Conservation (phyloP, 2,888 invertebrate species). For the Leucophora obtusa region DNA sequence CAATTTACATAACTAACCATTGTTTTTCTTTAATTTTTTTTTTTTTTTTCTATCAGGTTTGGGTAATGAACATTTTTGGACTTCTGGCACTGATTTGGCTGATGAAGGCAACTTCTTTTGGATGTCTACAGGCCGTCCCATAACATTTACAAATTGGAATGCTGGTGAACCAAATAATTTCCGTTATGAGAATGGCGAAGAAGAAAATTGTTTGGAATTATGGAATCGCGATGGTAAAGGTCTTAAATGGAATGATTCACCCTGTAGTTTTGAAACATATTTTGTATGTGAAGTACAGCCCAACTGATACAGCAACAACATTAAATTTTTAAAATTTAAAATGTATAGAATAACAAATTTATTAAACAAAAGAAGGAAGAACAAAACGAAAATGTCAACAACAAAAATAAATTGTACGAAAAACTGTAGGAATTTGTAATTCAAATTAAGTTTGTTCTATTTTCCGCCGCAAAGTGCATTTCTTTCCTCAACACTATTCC, state of each 20-base stretch:
- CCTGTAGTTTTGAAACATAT: constrained; percentile 94
- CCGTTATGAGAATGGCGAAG: constrained; percentile 92
- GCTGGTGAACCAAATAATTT: constrained; percentile 96
- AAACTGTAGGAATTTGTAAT: constrained; percentile 7
- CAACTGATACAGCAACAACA: constrained; percentile 60
- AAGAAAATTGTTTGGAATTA: constrained; percentile 93
- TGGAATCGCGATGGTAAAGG: constrained; percentile 95
- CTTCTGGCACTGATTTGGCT: constrained; percentile 93
- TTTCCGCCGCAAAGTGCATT: neutral
- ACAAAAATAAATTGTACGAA: neutral
- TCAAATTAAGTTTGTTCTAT: neutral
- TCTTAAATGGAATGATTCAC: constrained; percentile 95
- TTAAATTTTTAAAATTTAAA: constrained; percentile 29
- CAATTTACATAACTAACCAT: constrained; percentile 21
- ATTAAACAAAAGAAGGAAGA: constrained; percentile 35
- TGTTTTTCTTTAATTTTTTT: neutral
- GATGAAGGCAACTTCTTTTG: constrained; percentile 95
- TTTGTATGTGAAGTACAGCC: constrained; percentile 91
- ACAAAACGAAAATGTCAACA: constrained; percentile 7
- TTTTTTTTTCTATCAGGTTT: constrained; percentile 81
- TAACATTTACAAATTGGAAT: constrained; percentile 96
- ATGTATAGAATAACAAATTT: constrained; percentile 58
- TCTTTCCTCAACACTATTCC: no score
- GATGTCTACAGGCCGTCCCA: constrained; percentile 93
- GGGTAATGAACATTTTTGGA: constrained; percentile 95